Evolutionary conservation across 2,113 vertebrate species (phyloP).

Genomic region (Morphnarchus princeps): DNA sequence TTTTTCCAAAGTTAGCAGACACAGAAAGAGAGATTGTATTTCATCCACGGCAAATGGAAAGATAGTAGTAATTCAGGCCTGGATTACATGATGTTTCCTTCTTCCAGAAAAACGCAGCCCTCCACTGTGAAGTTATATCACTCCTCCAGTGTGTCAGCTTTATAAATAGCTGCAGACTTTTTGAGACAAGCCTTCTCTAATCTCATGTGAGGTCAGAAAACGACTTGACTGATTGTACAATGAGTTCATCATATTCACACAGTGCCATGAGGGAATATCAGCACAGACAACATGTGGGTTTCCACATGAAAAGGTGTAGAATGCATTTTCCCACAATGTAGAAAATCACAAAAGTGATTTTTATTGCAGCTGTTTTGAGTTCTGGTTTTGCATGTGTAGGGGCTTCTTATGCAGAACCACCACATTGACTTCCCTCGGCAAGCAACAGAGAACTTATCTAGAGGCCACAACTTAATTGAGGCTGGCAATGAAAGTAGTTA

Average conservation of each 20-base stretch:
- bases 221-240: neutral
- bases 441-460: neutral
- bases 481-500: neutral
- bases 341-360: neutral
- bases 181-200: neutral
- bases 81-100: neutral
- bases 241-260: neutral
- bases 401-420: neutral
- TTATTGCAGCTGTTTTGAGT: neutral
- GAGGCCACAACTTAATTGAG: neutral
- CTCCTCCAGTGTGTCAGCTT: neutral
- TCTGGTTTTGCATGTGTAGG: neutral
- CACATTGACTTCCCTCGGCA: neutral
- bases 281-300: neutral
- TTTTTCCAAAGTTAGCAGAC: neutral
- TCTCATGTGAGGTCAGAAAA: neutral
- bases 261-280: neutral
- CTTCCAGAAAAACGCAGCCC: neutral
- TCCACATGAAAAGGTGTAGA: neutral
- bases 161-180: neutral
- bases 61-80: neutral
- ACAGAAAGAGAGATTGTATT: neutral
- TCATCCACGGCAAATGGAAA: neutral
- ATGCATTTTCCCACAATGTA: neutral
- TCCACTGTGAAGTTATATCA: neutral